These are phyloP conservation scores for Kryptopterus vitreolus DNA, from an alignment of 2,797 vertebrate genomes.

Conservation along the genomic window DNA sequence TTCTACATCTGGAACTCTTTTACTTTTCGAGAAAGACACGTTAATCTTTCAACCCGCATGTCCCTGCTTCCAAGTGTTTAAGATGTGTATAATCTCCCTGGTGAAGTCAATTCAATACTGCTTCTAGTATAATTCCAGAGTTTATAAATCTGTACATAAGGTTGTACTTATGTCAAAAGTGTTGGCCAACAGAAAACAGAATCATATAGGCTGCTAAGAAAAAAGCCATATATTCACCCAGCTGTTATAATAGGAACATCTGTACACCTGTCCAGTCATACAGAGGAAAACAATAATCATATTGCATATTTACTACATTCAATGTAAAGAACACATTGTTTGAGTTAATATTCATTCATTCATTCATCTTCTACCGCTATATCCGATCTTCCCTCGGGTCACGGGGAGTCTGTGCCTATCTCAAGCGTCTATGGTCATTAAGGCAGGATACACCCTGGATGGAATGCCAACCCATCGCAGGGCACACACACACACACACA, in stretches of 20 bases:
- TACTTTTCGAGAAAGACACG: constrained; percentile 6
- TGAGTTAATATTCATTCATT: too few species aligned
- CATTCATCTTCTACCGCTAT: too few species aligned
- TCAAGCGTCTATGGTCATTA: too few species aligned
- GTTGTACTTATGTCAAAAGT: neutral
- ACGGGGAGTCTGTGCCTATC: too few species aligned
- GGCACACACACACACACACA: too few species aligned
- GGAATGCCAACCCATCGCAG: too few species aligned
- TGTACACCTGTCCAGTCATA: neutral
- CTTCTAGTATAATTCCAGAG: too few species aligned
- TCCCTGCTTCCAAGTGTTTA: neutral
- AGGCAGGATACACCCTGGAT: too few species aligned
- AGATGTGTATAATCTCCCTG: constrained; percentile 9
- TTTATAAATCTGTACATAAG: neutral
- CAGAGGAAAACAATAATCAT: neutral
- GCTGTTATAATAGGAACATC: neutral
- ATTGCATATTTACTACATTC: neutral
- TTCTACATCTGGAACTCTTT: constrained; percentile 34
- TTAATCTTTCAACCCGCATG: constrained; percentile 11
- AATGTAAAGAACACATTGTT: neutral
- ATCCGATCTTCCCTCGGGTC: too few species aligned
- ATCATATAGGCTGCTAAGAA: neutral
- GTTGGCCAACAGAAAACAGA: neutral
- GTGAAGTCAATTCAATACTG: neutral
- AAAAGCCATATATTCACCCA: neutral